These are phyloP conservation scores for Porites lobata DNA, from an alignment of 92 coral and sea anemone genomes.

Conservation along the genomic window DNA sequence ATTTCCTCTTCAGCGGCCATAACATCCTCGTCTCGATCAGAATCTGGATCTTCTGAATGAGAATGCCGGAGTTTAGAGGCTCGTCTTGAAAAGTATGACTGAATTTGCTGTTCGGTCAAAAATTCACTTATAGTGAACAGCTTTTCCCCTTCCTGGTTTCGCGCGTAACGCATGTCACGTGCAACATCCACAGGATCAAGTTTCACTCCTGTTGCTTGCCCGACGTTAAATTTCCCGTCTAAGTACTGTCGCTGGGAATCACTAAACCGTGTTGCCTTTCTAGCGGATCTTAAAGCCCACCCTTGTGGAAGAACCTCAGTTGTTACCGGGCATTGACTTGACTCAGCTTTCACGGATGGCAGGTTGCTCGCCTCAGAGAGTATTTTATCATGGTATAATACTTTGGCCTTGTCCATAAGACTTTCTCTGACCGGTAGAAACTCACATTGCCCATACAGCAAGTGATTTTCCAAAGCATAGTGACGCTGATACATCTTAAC, in stretches of 20 bases:
- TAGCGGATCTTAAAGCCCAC: constrained; percentile 61
- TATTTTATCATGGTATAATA: too few species aligned
- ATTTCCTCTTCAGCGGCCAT: too few species aligned
- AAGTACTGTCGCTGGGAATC: constrained; percentile 31
- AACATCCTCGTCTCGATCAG: too few species aligned
- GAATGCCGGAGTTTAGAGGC: neutral
- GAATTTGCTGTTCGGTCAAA: constrained; percentile 55
- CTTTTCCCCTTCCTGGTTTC: constrained; percentile 46
- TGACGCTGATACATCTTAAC: constrained; percentile 46
- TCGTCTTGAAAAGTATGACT: too few species aligned
- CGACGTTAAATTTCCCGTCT: constrained; percentile 56
- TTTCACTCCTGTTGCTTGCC: constrained; percentile 33
- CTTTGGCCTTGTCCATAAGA: too few species aligned
- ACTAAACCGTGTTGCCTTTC: constrained; percentile 46
- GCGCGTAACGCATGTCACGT: constrained; percentile 62
- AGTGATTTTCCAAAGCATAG: constrained; percentile 69
- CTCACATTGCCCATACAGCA: constrained; percentile 53
- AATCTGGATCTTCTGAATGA: too few species aligned
- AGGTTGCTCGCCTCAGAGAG: too few species aligned
- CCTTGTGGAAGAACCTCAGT: too few species aligned
- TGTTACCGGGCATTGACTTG: too few species aligned
- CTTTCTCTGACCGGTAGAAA: constrained; percentile 43
- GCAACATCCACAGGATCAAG: constrained; percentile 44
- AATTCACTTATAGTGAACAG: constrained; percentile 49
- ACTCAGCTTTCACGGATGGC: too few species aligned